Percentiles rank a stretch among this genome's conserved stretches.
Evolutionary conservation across 2,888 invertebrate species (phyloP).

Genomic region (Cerceris rybyensis): DNA sequence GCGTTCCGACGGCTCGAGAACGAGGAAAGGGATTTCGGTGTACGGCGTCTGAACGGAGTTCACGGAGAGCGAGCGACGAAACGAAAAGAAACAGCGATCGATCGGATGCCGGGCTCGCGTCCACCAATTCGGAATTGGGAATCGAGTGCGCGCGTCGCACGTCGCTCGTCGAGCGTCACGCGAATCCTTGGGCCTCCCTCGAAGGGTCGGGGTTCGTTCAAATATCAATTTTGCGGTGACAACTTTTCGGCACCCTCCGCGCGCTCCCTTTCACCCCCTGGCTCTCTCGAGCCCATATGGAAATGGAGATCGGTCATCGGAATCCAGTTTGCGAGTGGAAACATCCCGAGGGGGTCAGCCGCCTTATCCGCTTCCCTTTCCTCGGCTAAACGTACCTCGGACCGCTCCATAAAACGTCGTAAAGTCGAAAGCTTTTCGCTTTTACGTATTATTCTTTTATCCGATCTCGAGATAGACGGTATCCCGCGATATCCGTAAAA

Average conservation of each 20-base stretch:
- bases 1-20: no score
- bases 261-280: slow-evolving; percentile 26
- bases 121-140: background rate
- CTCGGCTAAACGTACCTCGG: slow-evolving; percentile 2
- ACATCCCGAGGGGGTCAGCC: slow-evolving; percentile 78
- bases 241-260: slow-evolving; percentile 70
- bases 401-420: slow-evolving; percentile 51
- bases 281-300: slow-evolving; percentile 70
- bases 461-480: slow-evolving; percentile 52
- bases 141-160: slow-evolving; percentile 5
- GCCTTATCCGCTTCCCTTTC: slow-evolving; percentile 49
- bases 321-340: slow-evolving; percentile 80
- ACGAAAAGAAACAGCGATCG: no score
- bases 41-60: no score
- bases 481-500: slow-evolving; percentile 36
- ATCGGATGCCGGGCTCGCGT: background rate
- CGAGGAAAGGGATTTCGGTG: no score
- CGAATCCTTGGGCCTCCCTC: background rate
- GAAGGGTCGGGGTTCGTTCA: slow-evolving; percentile 59
- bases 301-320: slow-evolving; percentile 80
- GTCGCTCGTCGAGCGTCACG: slow-evolving; percentile 10
- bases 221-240: slow-evolving; percentile 79
- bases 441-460: slow-evolving; percentile 76
- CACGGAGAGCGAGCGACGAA: no score
- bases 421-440: slow-evolving; percentile 75